A percentile compares a stretch with the other conserved stretches of the same genome.
Evolutionary conservation across 2,113 vertebrate species (phyloP).

Genomic region (Motacilla alba): DNA sequence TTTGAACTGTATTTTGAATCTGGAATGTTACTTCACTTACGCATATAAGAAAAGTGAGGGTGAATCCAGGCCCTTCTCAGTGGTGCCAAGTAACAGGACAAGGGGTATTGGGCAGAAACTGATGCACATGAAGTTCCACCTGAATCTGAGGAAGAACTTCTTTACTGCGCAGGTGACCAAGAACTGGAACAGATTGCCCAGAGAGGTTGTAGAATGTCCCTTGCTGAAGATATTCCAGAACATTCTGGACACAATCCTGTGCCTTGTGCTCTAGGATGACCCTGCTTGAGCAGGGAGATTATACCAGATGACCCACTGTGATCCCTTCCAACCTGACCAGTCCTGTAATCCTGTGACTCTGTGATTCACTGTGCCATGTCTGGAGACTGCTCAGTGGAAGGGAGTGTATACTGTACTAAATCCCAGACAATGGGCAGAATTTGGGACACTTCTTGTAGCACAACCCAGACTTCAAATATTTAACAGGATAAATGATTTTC

Average conservation of each 20-base stretch:
- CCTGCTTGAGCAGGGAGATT: not conserved
- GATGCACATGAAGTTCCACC: not conserved
- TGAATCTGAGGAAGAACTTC: not conserved
- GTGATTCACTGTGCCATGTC: not conserved
- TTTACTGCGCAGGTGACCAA: accelerated
- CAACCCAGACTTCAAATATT: not conserved
- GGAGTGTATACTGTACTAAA: not conserved
- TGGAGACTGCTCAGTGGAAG: not conserved
- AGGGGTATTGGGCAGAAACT: not conserved
- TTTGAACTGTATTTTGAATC: not conserved
- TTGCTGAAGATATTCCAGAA: not conserved
- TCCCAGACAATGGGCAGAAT: not conserved
- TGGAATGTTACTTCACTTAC: not conserved
- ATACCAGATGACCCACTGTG: not conserved
- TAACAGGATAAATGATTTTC: not conserved
- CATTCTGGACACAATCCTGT: not conserved
- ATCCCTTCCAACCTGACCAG: not conserved
- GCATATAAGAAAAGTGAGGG: not conserved
- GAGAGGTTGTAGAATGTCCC: not conserved
- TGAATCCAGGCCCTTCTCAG: not conserved
- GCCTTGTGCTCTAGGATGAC: not conserved
- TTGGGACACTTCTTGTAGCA: not conserved
- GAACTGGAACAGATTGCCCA: not conserved
- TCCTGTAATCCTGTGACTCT: no score
- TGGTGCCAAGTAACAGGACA: not conserved